These are phyloP conservation scores for Yponomeuta malinellus DNA, from an alignment of 2,888 invertebrate species.

Conservation along the genomic window DNA sequence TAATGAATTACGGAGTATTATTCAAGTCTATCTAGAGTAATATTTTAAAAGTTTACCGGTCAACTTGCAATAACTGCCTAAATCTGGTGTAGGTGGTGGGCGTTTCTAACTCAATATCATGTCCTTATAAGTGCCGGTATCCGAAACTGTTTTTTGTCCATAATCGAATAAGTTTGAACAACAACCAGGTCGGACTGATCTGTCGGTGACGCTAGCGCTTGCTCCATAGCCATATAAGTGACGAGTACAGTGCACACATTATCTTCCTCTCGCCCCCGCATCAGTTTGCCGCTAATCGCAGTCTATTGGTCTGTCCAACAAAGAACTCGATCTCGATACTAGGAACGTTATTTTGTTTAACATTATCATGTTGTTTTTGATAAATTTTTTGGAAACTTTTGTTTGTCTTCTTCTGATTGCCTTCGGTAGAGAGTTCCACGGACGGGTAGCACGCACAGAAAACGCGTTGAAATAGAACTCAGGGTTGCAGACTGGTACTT, in stretches of 20 bases:
- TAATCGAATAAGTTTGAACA: conserved; percentile 41
- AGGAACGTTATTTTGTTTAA: neutral
- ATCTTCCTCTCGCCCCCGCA: conserved; percentile 72
- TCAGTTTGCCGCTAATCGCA: conserved; percentile 22
- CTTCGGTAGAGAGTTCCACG: too few relatives aligned
- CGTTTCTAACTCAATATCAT: conserved; percentile 47
- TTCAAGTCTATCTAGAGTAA: neutral
- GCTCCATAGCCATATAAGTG: conserved; percentile 57
- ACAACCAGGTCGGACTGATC: conserved; percentile 36
- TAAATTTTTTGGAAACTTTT: too few relatives aligned
- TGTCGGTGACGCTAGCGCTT: conserved; percentile 59
- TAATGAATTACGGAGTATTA: neutral
- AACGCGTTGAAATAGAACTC: too few relatives aligned
- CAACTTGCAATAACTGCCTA: neutral
- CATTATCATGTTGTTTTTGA: too few relatives aligned
- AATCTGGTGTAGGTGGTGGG: conserved; percentile 20
- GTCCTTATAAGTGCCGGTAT: conserved; percentile 58
- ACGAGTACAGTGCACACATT: conserved; percentile 12
- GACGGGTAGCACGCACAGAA: too few relatives aligned
- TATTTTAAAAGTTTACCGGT: neutral
- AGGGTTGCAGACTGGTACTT: too few relatives aligned
- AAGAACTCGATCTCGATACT: conserved; percentile 41
- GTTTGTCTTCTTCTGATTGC: too few relatives aligned
- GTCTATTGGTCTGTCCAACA: conserved; percentile 45
- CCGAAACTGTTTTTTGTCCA: conserved; percentile 43